Evolutionary conservation across 2,888 invertebrate species (phyloP).

Genomic region (Herminia tarsipennalis): DNA sequence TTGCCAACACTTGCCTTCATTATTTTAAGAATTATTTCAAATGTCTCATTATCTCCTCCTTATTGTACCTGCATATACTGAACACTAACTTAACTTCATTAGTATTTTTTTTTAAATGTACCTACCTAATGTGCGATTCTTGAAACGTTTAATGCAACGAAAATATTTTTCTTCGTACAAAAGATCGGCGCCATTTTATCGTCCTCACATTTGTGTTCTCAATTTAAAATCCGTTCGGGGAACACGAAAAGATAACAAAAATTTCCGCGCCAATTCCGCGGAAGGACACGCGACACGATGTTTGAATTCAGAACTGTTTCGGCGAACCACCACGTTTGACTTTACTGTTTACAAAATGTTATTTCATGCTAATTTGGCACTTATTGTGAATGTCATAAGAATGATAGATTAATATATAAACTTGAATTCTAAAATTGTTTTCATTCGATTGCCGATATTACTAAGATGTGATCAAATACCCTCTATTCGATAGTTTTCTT

Average conservation of each 20-base stretch:
- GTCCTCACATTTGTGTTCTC: constrained; percentile 75
- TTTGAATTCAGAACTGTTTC: constrained; percentile 82
- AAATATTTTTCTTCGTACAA: constrained; percentile 3
- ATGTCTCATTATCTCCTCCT: too few relatives aligned
- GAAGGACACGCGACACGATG: constrained; percentile 82
- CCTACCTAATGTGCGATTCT: too few relatives aligned
- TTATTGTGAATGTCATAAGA: constrained; percentile 21
- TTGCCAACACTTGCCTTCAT: too few relatives aligned
- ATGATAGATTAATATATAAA: background rate
- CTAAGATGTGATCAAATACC: constrained; percentile 32
- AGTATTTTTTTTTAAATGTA: too few relatives aligned
- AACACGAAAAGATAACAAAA: constrained; percentile 85
- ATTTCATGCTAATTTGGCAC: constrained; percentile 34
- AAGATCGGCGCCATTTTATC: constrained; percentile 60
- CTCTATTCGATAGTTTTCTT: constrained; percentile 34
- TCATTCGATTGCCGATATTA: constrained; percentile 32
- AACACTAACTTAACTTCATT: too few relatives aligned
- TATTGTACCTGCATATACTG: too few relatives aligned
- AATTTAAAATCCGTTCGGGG: constrained; percentile 84
- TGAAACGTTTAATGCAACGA: too few relatives aligned
- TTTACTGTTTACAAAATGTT: constrained; percentile 40
- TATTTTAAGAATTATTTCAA: too few relatives aligned
- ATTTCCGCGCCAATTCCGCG: constrained; percentile 82
- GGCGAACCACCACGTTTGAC: constrained; percentile 59
- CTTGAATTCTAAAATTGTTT: constrained; percentile 14